Percentiles rank a stretch among this genome's conserved stretches.
Evolutionary conservation across 2,113 vertebrate genomes (phyloP).

Genomic region (Rhinolophus ferrumequinum): DNA sequence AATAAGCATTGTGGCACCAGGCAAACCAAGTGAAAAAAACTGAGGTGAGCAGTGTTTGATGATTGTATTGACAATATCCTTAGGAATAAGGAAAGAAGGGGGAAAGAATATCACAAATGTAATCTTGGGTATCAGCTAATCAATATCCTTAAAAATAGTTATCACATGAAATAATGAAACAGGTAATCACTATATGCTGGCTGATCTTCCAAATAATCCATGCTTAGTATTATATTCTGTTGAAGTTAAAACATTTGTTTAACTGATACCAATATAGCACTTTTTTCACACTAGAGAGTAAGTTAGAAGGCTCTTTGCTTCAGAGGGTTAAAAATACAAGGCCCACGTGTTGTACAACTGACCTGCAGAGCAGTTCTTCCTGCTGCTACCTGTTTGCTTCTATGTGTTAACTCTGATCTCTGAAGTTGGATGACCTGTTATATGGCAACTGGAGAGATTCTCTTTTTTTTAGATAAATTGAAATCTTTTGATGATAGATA

Average conservation of each 20-base stretch:
- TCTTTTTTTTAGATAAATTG: background rate
- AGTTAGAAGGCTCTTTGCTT: background rate
- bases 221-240: conserved; percentile 14
- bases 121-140: conserved; percentile 57
- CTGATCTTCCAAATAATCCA: conserved; percentile 20
- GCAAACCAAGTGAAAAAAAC: conserved; percentile 97
- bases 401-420: background rate
- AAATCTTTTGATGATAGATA: background rate
- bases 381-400: background rate
- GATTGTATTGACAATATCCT: conserved; percentile 99
- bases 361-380: background rate
- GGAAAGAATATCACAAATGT: conserved; percentile 23
- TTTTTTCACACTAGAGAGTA: conserved; percentile 7
- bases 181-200: background rate
- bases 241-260: conserved; percentile 32
- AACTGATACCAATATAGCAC: background rate
- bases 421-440: background rate
- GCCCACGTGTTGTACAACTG: background rate
- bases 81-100: conserved; percentile 69
- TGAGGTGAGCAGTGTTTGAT: conserved; percentile 99
- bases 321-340: background rate
- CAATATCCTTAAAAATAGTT: conserved; percentile 49
- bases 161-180: conserved; percentile 41
- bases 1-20: conserved; percentile 97
- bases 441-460: background rate